Evolutionary conservation across 2,888 invertebrate genomes (phyloP).

Genomic region (Congeria kusceri): DNA sequence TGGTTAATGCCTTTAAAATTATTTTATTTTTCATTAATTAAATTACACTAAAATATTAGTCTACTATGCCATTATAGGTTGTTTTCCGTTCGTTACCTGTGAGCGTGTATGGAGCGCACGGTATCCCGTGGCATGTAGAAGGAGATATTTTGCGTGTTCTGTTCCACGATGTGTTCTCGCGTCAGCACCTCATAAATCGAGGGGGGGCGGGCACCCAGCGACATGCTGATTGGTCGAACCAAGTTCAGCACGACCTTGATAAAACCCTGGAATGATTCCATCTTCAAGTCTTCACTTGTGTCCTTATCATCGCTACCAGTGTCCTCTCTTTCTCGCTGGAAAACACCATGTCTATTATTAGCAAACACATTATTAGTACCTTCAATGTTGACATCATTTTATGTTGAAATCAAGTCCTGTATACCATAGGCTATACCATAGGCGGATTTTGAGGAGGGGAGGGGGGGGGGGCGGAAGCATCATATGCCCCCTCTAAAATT

Average conservation of each 20-base stretch:
- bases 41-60: too few species aligned
- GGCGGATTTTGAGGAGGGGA: too few species aligned
- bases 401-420: too few species aligned
- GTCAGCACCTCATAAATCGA: slow-evolving; percentile 87
- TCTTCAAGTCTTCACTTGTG: background rate
- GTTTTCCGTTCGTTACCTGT: slow-evolving; percentile 66
- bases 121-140: slow-evolving; percentile 88
- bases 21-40: too few species aligned
- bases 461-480: too few species aligned
- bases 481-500: too few species aligned
- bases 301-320: slow-evolving; percentile 43
- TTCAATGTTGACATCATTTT: too few species aligned
- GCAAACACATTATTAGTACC: too few species aligned
- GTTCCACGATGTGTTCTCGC: slow-evolving; percentile 79
- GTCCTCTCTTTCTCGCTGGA: slow-evolving; percentile 68
- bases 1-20: too few species aligned
- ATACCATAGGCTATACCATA: too few species aligned
- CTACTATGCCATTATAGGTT: too few species aligned
- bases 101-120: slow-evolving; percentile 86
- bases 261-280: slow-evolving; percentile 83
- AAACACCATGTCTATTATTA: too few species aligned
- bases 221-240: slow-evolving; percentile 87
- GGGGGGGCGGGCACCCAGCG: slow-evolving; percentile 87
- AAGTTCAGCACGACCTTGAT: slow-evolving; percentile 87
- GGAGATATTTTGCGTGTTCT: slow-evolving; percentile 86